Base-by-base conservation (phyloP, 2,797 vertebrate species). In the Lepus townsendii region DNA sequence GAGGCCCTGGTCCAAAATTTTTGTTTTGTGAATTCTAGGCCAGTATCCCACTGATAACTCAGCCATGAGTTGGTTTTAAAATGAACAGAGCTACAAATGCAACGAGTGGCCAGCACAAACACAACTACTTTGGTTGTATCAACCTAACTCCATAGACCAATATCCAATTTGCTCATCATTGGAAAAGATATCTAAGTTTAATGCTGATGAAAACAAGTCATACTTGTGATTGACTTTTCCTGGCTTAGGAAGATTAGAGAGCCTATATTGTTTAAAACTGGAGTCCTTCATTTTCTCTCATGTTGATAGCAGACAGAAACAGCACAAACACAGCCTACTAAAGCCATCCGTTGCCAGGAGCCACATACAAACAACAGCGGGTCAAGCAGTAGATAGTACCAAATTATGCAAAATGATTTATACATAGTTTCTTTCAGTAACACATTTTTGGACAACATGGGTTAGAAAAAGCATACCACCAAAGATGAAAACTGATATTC, bases 141-240 rank as follows among this genome's bases (percentile, higher is more conserved):
- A 2, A 11, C 62, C 16, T 42, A 57, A 47, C 73, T 88, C 60
- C 19, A 83, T n/a, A 68, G 78, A 88, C 90, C 96, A 57, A 90
- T 20, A 94, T n/a, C 66, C 82, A 78, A 17, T 96, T 97, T 94
- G 19, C 30, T 95, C 22, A 1, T 63, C 75, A 95, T 69, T 11
- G 30, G 60, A 90, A 88, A 96, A 85, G 3, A 93, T 94, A 94
- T 4, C 7, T 63, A 71, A 96, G 63, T 12, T 24, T 87, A 60
- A 90, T 82, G 78, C 30, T 76, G 66, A 80, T 66, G 50, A 84
- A 26, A 95, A 77, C 60, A 88, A 77, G 68, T 68, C 42, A 79
- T 35, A 75, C 60, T 90, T 97, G 82, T 96, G 73, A 96, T 77
- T 83, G 19, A 95, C 30, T 78, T 63, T 97, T 87, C 90, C 95